Percentiles rank a stretch among this genome's conserved stretches.
Evolutionary conservation across 30 jellyfish, hydroid and myxozoan species (phyloP).

Genomic region (Euphysa ruthae): DNA sequence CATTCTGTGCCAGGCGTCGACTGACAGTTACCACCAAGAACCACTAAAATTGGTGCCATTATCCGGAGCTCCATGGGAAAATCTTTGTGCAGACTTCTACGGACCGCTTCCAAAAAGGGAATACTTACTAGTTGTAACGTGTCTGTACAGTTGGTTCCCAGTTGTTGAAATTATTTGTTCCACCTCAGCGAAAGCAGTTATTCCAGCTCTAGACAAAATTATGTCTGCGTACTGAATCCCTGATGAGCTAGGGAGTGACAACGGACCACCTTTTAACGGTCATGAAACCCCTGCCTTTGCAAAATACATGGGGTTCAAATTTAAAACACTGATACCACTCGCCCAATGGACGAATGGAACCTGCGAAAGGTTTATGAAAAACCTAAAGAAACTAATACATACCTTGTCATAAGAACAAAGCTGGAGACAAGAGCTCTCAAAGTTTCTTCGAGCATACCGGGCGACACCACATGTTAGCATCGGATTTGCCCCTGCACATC

Average conservation of each 20-base stretch:
- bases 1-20: neutral
- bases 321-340: neutral
- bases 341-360: constrained; percentile 33
- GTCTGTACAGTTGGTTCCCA: constrained; percentile 13
- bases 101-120: constrained; percentile 3
- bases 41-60: neutral
- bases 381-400: neutral
- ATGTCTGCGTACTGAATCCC: constrained; percentile 21
- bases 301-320: constrained; percentile 12
- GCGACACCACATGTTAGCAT: constrained; percentile 39
- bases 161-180: constrained; percentile 39
- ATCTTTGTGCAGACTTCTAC: neutral
- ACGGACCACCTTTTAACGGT: constrained; percentile 51
- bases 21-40: neutral
- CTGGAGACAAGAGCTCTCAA: constrained; percentile 41
- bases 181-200: constrained; percentile 10
- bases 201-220: constrained; percentile 19
- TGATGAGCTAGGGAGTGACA: constrained; percentile 20
- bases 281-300: constrained; percentile 20
- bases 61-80: constrained; percentile 1
- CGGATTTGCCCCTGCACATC: constrained; percentile 24
- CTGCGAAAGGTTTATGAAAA: neutral
- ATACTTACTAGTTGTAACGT: neutral
- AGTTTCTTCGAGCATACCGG: constrained; percentile 41
- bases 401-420: constrained; percentile 27